These are phyloP conservation scores for Dasyurus viverrinus DNA, from an alignment of 2,113 vertebrate genomes.

Conservation along the genomic window DNA sequence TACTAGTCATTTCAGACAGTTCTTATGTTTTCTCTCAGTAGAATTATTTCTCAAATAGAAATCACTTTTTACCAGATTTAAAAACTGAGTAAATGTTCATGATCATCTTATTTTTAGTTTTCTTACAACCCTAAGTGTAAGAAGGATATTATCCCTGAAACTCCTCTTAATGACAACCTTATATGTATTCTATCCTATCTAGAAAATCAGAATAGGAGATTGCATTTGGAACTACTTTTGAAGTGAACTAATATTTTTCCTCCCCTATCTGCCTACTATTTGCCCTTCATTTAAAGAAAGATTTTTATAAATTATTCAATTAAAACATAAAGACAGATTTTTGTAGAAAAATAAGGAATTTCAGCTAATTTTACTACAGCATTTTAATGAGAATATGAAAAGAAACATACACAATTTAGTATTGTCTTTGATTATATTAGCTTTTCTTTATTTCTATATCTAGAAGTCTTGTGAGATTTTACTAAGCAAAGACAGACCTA, in stretches of 20 bases:
- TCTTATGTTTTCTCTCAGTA: neutral
- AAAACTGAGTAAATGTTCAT: neutral
- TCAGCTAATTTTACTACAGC: neutral
- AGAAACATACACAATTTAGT: neutral
- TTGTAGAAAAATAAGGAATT: neutral
- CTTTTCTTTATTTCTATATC: neutral
- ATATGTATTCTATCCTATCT: neutral
- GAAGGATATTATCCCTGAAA: neutral
- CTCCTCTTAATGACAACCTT: neutral
- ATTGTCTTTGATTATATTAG: neutral
- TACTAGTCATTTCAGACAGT: neutral
- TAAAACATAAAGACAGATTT: neutral
- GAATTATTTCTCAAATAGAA: neutral
- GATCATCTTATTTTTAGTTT: neutral
- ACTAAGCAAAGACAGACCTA: neutral
- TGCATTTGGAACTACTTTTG: neutral
- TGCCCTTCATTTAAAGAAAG: neutral
- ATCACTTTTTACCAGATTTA: neutral
- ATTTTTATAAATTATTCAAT: neutral
- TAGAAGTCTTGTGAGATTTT: neutral
- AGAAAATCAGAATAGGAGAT: neutral
- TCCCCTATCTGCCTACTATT: neutral
- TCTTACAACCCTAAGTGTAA: neutral
- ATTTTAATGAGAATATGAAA: neutral
- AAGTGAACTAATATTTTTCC: neutral